A percentile compares a stretch with the other conserved stretches of the same genome.
phyloP scores from a whole-genome alignment of 2,888 invertebrate species.

The Hemithea aestivaria region DNA sequence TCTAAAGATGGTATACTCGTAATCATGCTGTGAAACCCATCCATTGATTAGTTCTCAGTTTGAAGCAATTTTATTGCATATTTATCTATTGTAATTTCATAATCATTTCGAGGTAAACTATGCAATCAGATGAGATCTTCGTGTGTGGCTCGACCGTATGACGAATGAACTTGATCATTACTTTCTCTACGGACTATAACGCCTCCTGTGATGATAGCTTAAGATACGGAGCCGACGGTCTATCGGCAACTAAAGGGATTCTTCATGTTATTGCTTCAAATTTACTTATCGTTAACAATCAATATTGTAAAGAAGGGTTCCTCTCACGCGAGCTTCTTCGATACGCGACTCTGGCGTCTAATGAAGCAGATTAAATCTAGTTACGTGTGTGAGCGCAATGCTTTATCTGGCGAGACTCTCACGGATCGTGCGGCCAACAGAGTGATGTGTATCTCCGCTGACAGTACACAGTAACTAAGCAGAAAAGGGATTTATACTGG shows the following conservation, averaged over 20 bases:
- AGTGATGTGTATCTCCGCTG: conserved; percentile 46
- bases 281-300: conserved; percentile 38
- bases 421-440: conserved; percentile 49
- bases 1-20: no score
- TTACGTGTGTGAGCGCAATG: conserved; percentile 44
- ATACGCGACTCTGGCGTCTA: conserved; percentile 43
- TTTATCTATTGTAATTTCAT: conserved; percentile 20
- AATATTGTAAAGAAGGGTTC: conserved; percentile 31
- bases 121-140: conserved; percentile 48
- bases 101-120: conserved; percentile 27
- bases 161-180: conserved; percentile 58
- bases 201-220: conserved; percentile 56
- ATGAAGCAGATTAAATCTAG: conserved; percentile 65
- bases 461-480: conserved; percentile 26
- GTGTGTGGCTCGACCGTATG: conserved; percentile 58
- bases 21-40: conserved; percentile 3
- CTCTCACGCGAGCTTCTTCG: conserved; percentile 43
- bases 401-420: conserved; percentile 59
- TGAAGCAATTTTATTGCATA: background rate
- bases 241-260: conserved; percentile 43
- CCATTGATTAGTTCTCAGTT: conserved; percentile 1
- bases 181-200: conserved; percentile 56
- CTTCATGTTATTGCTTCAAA: conserved; percentile 34
- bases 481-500: conserved; percentile 25
- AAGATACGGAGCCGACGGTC: conserved; percentile 47